Base-by-base conservation (phyloP, 2,797 vertebrate species). In the Eulemur coronatus region DNA sequence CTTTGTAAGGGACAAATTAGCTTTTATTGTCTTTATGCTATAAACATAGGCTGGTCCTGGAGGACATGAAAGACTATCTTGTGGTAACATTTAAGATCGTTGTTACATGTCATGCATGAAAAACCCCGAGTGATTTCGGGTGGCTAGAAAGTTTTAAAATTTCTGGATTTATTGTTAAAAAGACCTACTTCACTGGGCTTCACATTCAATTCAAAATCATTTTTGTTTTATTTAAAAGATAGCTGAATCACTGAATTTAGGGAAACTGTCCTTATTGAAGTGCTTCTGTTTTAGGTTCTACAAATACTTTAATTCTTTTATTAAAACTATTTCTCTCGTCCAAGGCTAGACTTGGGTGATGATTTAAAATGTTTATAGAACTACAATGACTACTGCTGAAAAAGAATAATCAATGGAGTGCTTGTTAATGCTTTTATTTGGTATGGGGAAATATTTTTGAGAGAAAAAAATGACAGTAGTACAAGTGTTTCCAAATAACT, bases 301-400 rank as follows among this genome's bases (percentile, higher is more conserved):
- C 57, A 87, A 92, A 84, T 63, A 84, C 20, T 95, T 89, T 72
- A 73, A 84, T 59, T 87, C 26, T 82, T 73, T 61, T 50, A 43
- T 46, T 75, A 76, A 8, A 75, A 75, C 13, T 67, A 61, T 48
- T 96, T 73, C 96, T 79, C 22, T 92, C 48, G 14, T 59, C 30
- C 14, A 90, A 86, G 46, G 24, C 18, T 90, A 94, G 75, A 87
- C 28, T 55, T 84, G 75, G 84, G 33, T 67, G 57, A 55, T 70
- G 50, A 89, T 69, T 95, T 91, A 79, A 96, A 93, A 89, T 84
- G 43, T 88, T 94, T 84, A 63, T 79, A 89, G 82, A 96, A 89
- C 26, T 79, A 84, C 38, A 84, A 50, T 61, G 69, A 89, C n/a
- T 43, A 22, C 76, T 95, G 81, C 14, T 81, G 52, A 81, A 93